phyloP scores from a whole-genome alignment of 2,888 invertebrate genomes.

The Cephus runcator region DNA sequence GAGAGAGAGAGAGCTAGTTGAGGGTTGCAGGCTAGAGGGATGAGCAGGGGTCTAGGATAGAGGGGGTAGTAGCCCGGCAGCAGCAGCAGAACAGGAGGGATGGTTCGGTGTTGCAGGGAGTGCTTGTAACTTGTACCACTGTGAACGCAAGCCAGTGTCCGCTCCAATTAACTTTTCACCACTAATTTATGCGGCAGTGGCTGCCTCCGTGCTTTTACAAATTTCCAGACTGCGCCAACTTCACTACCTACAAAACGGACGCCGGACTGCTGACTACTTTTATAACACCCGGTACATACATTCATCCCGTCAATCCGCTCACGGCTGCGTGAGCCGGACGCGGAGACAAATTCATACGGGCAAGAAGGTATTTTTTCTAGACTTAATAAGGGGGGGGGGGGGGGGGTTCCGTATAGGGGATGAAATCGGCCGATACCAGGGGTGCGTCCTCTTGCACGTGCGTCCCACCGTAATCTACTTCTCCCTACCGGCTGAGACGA shows the following conservation, averaged over 20 bases:
- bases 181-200: conserved; percentile 59
- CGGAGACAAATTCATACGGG: neutral
- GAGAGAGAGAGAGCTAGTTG: no score
- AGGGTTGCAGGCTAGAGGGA: neutral
- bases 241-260: conserved; percentile 7
- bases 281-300: conserved; percentile 20
- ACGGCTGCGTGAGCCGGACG: neutral
- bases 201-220: conserved; percentile 25
- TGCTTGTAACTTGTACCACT: conserved; percentile 57
- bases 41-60: neutral
- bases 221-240: conserved; percentile 28
- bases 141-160: conserved; percentile 58
- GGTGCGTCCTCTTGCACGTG: neutral
- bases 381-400: neutral
- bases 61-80: neutral
- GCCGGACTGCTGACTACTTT: conserved; percentile 25
- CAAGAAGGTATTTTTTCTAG: neutral
- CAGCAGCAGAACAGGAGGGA: neutral
- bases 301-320: conserved; percentile 10
- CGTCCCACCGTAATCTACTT: no score
- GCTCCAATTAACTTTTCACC: conserved; percentile 65
- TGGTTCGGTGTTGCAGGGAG: conserved; percentile 17
- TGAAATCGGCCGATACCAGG: neutral
- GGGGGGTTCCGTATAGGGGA: neutral
- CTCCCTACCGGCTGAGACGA: neutral